Base-by-base conservation (phyloP, 2,113 vertebrate species). In the Megaceryle torquata region DNA sequence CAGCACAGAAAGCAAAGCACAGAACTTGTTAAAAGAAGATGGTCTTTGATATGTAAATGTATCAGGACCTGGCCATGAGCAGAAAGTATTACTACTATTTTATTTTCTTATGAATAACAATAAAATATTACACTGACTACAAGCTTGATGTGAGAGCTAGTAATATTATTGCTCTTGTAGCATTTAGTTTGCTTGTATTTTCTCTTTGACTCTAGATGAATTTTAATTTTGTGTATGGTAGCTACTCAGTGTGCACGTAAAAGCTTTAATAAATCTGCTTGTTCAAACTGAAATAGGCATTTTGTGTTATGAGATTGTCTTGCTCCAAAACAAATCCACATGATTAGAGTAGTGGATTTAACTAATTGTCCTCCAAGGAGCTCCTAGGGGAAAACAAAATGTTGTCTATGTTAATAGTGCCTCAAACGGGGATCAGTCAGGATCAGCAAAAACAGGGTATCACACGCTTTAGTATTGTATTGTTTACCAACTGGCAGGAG, bases 191-290 rank as follows among this genome's bases (percentile, higher is more conserved):
- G 93, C 89, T 79, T 93, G 91, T 96, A 96, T 96, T 94, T 94
- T 76, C 86, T 94, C 83, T 86, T 92, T 93, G 95, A 95, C 93
- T 96, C 68, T 83, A 93, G 95, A 87, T 86, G 95, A 93, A 92
- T 96, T 97, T 96, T 97, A 95, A 96, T 97, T 96, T 89, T 96
- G 91, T 3, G 24, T 89, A 54, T 75, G 53, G 93, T 95, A 93
- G 83, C 92, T 91, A 94, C 89, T 95, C 63, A 75, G 72, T 65
- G 31, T 4, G 61, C 89, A 82, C 0, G 74, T 95, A 95, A 97
- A 96, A 93, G 95, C 86, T 70, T 93, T 86, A 88, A 97, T 96
- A 97, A 96, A 97, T 97, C 93, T 96, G 86, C 86, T 94, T 94
- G 94, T 94, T 97, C 91, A 89, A 97, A 97, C 67, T 88, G 93